Conservation (phyloP, 2,113 vertebrate species). For the Psammodynastes pulverulentus region DNA sequence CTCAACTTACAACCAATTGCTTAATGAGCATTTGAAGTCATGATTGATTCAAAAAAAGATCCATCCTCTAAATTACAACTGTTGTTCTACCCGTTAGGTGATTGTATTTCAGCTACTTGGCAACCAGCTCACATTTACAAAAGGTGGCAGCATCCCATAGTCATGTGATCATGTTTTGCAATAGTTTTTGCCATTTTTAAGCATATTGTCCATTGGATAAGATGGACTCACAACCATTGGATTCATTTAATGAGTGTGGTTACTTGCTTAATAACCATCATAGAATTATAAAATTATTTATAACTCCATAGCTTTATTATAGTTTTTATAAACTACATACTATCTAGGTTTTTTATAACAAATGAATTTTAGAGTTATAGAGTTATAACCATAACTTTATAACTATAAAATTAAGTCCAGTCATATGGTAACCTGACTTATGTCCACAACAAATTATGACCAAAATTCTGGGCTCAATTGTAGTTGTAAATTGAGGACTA, state of each 20-base stretch:
- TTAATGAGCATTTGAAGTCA: not conserved
- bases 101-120: too few species aligned
- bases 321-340: not conserved
- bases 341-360: not conserved
- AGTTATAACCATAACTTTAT: not conserved
- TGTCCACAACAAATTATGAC: not conserved
- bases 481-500: not conserved
- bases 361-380: not conserved
- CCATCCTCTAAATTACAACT: not conserved
- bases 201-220: too few species aligned
- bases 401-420: not conserved
- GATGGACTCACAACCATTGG: too few species aligned
- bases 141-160: too few species aligned
- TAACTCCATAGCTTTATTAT: too few species aligned
- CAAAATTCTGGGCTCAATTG: not conserved
- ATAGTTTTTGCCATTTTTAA: too few species aligned
- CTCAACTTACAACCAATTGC: not conserved
- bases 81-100: not conserved
- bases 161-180: too few species aligned
- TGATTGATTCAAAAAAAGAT: not conserved
- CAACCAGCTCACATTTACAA: too few species aligned
- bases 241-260: too few species aligned
- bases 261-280: too few species aligned
- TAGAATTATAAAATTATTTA: too few species aligned
- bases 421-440: not conserved